phyloP scores from a whole-genome alignment of 2,113 vertebrate species.

The Ptilorrhoa leucosticta region DNA sequence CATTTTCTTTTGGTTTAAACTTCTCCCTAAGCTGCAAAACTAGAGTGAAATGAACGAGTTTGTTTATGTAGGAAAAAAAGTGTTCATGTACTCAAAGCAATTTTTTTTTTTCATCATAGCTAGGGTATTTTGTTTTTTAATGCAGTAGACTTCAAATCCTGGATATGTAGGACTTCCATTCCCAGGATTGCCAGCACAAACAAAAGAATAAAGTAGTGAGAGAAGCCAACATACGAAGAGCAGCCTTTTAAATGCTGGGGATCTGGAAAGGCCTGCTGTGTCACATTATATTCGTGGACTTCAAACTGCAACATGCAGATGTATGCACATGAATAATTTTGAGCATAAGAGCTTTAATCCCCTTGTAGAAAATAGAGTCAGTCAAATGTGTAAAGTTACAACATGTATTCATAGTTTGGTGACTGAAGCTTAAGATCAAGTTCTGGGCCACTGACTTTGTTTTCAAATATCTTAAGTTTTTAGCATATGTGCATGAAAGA shows the following conservation, averaged over 20 bases:
- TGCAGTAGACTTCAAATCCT: not conserved
- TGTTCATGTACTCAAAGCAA: not conserved
- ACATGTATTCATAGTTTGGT: not conserved
- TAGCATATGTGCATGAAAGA: not conserved
- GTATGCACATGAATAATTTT: conserved; percentile 43
- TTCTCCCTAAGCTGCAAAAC: not conserved
- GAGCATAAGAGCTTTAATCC: conserved; percentile 6
- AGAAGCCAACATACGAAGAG: not conserved
- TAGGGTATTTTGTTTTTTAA: not conserved
- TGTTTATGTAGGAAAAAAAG: not conserved
- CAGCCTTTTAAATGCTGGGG: conserved; percentile 3
- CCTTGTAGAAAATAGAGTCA: conserved; percentile 28
- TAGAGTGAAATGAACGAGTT: not conserved
- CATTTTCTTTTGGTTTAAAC: not conserved
- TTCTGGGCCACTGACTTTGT: not conserved
- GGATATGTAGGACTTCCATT: not conserved
- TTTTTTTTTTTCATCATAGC: not conserved
- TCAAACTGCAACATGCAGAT: conserved; percentile 11
- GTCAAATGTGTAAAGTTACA: conserved; percentile 23
- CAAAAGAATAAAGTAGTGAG: conserved; percentile 10
- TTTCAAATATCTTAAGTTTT: not conserved
- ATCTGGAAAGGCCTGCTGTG: conserved; percentile 20
- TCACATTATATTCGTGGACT: not conserved
- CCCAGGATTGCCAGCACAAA: not conserved
- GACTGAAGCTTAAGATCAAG: not conserved